Percentiles rank a stretch among this genome's conserved stretches.
phyloP scores from a whole-genome alignment of 2,113 vertebrate species.

The Suncus etruscus region DNA sequence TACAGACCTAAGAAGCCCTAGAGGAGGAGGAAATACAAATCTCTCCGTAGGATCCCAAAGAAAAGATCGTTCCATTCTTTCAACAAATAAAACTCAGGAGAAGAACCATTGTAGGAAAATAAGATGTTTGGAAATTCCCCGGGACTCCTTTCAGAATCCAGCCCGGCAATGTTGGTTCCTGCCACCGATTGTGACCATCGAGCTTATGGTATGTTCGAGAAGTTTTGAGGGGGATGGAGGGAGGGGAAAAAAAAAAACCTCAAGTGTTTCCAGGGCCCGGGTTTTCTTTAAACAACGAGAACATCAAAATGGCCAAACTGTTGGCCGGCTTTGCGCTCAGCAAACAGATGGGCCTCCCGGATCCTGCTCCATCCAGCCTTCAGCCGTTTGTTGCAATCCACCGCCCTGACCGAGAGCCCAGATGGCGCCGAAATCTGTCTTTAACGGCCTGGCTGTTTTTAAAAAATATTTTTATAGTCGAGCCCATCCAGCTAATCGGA shows the following conservation, averaged over 20 bases:
- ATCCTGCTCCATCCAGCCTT: slow-evolving; percentile 91
- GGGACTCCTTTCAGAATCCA: neutral
- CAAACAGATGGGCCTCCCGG: slow-evolving; percentile 91
- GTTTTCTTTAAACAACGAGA: slow-evolving; percentile 74
- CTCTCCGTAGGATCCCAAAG: neutral
- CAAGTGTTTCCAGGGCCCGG: slow-evolving; percentile 47
- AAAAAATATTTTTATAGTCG: slow-evolving; percentile 88
- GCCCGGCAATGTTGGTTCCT: neutral
- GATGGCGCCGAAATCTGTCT: slow-evolving; percentile 92
- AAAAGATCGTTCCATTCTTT: no score
- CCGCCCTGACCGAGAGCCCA: slow-evolving; percentile 90
- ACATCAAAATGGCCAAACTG: slow-evolving; percentile 83
- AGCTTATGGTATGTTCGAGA: slow-evolving; percentile 66
- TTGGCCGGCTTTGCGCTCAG: slow-evolving; percentile 84
- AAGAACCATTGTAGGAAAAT: slow-evolving; percentile 62
- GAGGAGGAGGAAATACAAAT: neutral
- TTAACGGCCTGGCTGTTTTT: slow-evolving; percentile 90
- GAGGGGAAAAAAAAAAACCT: neutral
- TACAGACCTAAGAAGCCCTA: neutral
- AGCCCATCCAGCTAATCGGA: slow-evolving; percentile 87
- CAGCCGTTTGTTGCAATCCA: slow-evolving; percentile 92
- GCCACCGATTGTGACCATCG: slow-evolving; percentile 4
- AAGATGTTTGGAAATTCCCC: slow-evolving; percentile 12
- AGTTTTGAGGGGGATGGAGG: slow-evolving; percentile 69
- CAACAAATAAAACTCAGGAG: neutral